Conservation (phyloP, 1,140 invertebrate species). For the Tetramorium simillimum region DNA sequence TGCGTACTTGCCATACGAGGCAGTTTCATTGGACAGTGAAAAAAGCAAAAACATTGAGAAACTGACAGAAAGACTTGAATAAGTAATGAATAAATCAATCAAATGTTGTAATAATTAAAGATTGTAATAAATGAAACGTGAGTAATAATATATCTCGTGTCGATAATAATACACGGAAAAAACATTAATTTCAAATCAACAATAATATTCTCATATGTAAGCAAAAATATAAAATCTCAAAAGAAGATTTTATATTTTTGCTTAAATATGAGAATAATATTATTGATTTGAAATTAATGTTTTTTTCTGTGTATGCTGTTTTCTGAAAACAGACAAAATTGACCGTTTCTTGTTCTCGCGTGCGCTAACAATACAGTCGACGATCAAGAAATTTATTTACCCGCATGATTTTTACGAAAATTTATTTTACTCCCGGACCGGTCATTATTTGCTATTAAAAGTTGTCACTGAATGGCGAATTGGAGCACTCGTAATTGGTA, state of each 20-base stretch:
- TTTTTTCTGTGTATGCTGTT: too few relatives aligned
- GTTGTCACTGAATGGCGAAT: slow-evolving; percentile 37
- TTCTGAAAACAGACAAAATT: background rate
- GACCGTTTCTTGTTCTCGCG: background rate
- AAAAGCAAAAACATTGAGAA: background rate
- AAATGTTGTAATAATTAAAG: background rate
- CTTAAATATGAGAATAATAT: too few relatives aligned
- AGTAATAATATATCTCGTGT: background rate
- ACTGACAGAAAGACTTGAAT: background rate
- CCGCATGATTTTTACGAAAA: slow-evolving; percentile 12
- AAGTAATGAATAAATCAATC: background rate
- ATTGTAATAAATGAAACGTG: background rate
- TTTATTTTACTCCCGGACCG: slow-evolving; percentile 25
- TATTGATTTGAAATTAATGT: too few relatives aligned
- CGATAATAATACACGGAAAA: too few relatives aligned
- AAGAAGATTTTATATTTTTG: too few relatives aligned
- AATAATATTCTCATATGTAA: too few relatives aligned
- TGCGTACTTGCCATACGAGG: background rate
- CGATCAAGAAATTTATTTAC: slow-evolving; percentile 7
- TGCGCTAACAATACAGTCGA: slow-evolving; percentile 10
- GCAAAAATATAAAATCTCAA: too few relatives aligned
- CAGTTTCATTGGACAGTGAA: background rate
- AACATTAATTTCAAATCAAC: too few relatives aligned
- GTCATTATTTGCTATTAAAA: slow-evolving; percentile 40
- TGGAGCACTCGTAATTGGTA: slow-evolving; percentile 41